A percentile compares a stretch with the other conserved stretches of the same genome.
Conservation (phyloP, 2,888 invertebrate species). For the Cephus pygmeus region DNA sequence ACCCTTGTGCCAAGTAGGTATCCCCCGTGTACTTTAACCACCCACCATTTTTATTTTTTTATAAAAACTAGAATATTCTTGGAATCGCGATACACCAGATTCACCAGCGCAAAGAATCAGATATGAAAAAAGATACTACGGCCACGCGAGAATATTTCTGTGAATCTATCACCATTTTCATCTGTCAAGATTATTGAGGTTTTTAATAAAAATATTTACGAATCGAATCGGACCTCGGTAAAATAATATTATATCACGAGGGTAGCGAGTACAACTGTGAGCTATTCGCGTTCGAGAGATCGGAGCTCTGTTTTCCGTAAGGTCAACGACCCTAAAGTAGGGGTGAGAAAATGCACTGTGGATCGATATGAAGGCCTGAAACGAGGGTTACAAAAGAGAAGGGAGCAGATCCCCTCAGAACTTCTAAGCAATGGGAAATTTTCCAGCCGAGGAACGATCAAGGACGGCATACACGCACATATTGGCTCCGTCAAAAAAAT, state of each 20-base stretch:
- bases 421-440: not conserved
- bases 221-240: not conserved
- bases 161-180: not conserved
- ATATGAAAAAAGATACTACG: not conserved
- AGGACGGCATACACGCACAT: too few species aligned
- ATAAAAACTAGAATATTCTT: not conserved
- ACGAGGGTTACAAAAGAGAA: not conserved
- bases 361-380: conserved; percentile 19
- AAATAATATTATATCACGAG: not conserved
- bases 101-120: not conserved
- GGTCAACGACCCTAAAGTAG: conserved; percentile 17
- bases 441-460: not conserved
- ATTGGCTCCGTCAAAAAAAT: not conserved
- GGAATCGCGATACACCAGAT: not conserved
- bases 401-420: not conserved
- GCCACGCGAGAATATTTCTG: not conserved
- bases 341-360: conserved; percentile 18
- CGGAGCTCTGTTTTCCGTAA: conserved; percentile 15
- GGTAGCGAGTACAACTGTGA: not conserved
- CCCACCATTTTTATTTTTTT: not conserved
- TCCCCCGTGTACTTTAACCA: not conserved
- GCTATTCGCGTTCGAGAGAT: not conserved
- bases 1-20: not conserved
- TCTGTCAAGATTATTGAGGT: not conserved
- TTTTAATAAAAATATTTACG: not conserved